Conservation (phyloP, 2,113 vertebrate genomes). For the Pomatorhinus ruficollis region DNA sequence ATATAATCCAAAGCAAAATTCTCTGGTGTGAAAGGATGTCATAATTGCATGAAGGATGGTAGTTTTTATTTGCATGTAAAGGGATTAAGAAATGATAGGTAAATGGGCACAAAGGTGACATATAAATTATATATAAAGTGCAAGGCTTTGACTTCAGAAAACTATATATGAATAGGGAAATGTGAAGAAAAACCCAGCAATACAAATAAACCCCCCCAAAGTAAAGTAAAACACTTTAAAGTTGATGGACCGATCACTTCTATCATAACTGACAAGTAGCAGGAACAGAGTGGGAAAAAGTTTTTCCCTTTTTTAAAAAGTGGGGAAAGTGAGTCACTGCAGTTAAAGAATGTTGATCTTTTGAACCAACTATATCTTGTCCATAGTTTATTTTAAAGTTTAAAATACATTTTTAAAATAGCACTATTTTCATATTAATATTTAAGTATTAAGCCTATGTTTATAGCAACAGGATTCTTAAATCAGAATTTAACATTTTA, state of each 20-base stretch:
- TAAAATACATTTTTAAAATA: conserved; percentile 9
- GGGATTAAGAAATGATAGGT: background rate
- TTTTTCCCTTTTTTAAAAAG: background rate
- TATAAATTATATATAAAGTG: background rate
- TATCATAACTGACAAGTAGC: background rate
- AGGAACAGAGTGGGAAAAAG: background rate
- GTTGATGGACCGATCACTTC: background rate
- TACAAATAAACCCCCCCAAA: background rate
- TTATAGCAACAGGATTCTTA: background rate
- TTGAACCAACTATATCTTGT: background rate
- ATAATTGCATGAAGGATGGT: background rate
- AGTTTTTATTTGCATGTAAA: background rate
- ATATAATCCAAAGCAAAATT: background rate
- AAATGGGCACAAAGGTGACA: background rate
- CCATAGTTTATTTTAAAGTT: conserved; percentile 22
- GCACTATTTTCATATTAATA: conserved; percentile 32
- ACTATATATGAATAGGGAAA: background rate
- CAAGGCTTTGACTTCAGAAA: background rate
- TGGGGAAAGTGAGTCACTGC: background rate
- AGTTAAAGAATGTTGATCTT: background rate
- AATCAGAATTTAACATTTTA: conserved; percentile 3
- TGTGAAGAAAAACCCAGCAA: background rate
- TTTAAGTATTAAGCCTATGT: background rate
- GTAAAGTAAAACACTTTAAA: background rate
- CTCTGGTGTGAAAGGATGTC: background rate